Conservation (phyloP, 2,113 vertebrate genomes). For the Myxocyprinus asiaticus region DNA sequence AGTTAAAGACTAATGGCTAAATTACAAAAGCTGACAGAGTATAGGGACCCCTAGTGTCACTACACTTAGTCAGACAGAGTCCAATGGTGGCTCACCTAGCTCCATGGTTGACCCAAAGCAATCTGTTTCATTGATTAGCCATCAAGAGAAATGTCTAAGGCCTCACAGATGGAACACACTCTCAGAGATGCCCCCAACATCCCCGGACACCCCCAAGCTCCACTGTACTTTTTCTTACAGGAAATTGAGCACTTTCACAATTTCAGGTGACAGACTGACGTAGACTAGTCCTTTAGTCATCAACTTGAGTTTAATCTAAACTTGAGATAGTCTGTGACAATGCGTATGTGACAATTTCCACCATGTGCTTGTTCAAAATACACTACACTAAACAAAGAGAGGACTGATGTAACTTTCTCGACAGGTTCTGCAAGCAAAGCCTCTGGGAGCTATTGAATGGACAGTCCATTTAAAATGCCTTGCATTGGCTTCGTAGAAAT, state of each 20-base stretch:
- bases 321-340: too few species aligned
- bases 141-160: too few species aligned
- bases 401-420: conserved; percentile 13
- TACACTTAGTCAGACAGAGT: conserved; percentile 14
- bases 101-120: conserved; percentile 13
- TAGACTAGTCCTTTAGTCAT: too few species aligned
- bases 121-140: conserved; percentile 10
- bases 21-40: conserved; percentile 19
- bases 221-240: too few species aligned
- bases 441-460: conserved; percentile 24
- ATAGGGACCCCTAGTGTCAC: too few species aligned
- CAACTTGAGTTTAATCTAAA: too few species aligned
- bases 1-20: not conserved
- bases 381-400: conserved; percentile 11
- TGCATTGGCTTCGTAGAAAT: conserved; percentile 61
- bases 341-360: too few species aligned
- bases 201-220: too few species aligned
- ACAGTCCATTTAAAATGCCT: conserved; percentile 65
- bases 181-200: not conserved
- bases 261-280: too few species aligned
- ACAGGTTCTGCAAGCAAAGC: not conserved
- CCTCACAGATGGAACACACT: not conserved
- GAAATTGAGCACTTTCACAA: too few species aligned
- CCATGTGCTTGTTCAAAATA: not conserved
- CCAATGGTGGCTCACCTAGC: not conserved